Evolutionary conservation across 1,140 invertebrate species (phyloP), one percentile per base, ranked within the genome.

Genomic region (Drosophila tristis): DNA sequence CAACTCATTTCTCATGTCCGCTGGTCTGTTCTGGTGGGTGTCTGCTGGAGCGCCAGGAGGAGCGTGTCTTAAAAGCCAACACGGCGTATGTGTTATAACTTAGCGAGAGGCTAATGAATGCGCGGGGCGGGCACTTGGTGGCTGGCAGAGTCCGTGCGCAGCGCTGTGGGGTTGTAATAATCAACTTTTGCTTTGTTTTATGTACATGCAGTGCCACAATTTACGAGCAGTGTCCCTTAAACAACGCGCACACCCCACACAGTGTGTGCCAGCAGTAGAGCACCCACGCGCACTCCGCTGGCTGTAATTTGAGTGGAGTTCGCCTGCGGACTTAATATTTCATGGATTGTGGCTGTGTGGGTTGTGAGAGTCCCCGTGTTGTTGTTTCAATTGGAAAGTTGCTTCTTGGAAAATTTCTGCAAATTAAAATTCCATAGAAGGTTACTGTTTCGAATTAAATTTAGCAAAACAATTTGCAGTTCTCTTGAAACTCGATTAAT

Each of bases 141-240:
- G 39, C 43, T 31, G 29, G 16, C 39, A n/a, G 60, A 44, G 63
- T 60, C 43, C 58, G 64, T 70, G 64, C 44, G 56, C 25, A 25
- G 66, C 20, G 20, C 20, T 70, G 44, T 43, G 20, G 25, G 42
- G 45, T 45, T 74, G 67, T 76, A 68, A 86, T 86, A 85, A 85
- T 86, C 77, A 65, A 62, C 59, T 79, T 65, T 73, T 23, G 62
- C 59, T 78, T 78, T 82, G 76, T 74, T 59, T 72, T 72, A 73
- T 61, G 67, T 72, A 49, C 70, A 72, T 74, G 57, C 56, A 73
- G 71, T 68, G 63, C 68, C 66, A 73, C 85, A 84, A 84, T 84
- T 84, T 84, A 85, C 73, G 81, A 80, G 67, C 58, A 60, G 20
- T 63, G 59, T 54, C 48, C 53, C 66, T 60, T 54, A 58, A 61